Base-by-base conservation (phyloP, 2,888 invertebrate genomes). In the Lycocerus yunnanus region DNA sequence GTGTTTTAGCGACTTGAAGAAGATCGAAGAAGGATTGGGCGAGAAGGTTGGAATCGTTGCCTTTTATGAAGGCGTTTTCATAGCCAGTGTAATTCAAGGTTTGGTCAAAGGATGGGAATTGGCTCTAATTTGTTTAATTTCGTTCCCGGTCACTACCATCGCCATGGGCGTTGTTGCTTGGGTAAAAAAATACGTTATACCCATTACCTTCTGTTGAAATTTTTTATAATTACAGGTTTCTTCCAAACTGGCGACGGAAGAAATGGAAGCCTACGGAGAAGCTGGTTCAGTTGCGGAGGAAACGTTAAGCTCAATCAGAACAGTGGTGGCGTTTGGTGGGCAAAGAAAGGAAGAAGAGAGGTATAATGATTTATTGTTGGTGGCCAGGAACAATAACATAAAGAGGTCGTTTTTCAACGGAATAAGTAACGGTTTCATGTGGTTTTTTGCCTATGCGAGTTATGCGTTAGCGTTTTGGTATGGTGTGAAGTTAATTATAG, bases 391-490 rank as follows among this genome's bases (percentile, higher is more conserved):
- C 60, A 92, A 90, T n/a, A 93, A 93, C 0, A 88, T 88, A 0
- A 89, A 86, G 78, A 91, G 93, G 81, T 93, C 93, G 0, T 84
- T 93, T 68, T 92, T 90, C 83, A 91, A 93, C 0, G 93, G 93
- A 0, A 85, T 93, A 0, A 93, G 94, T 0, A 91, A 91, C 59
- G 93, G 91, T 0, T 81, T 92, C 0, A 92, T 93, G 91, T 94
- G 94, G 94, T 88, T 94, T 65, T 91, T 94, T 69, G 92, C 94
- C 68, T 95, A 93, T 83, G 88, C 90, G 16, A 92, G 93, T 69
- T 94, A 94, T 84, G 91, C 94, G 0, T 84, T 95, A 5, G 91
- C 93, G 0, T 93, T 95, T 86, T 95, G 94, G 93, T 95, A 94
- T 83, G 95, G 95, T 0, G 92, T 93, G 0, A 89, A 89, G 27